Evolutionary conservation across 2,797 vertebrate species (phyloP).

Genomic region (Tympanoctomys barrerae): DNA sequence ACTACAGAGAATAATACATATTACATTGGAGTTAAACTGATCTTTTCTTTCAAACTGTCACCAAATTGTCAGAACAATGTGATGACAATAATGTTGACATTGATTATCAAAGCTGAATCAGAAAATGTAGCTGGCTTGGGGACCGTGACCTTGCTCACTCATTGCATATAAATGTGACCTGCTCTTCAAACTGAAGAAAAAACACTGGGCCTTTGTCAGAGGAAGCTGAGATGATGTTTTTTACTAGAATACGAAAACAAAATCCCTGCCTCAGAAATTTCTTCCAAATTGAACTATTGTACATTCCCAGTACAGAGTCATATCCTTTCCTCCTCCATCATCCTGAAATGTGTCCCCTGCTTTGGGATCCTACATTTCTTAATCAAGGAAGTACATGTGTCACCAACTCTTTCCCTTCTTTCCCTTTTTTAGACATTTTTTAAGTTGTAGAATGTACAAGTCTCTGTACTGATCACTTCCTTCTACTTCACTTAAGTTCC

Average conservation of each 20-base stretch:
- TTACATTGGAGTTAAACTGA: not conserved
- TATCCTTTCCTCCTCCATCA: not conserved
- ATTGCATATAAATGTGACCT: not conserved
- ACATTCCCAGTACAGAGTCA: not conserved
- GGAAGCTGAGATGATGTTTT: not conserved
- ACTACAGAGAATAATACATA: not conserved
- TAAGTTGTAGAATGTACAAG: not conserved
- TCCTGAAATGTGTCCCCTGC: not conserved
- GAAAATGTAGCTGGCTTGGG: not conserved
- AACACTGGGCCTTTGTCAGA: not conserved
- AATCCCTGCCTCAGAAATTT: not conserved
- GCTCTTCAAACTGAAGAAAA: not conserved
- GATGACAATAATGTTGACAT: not conserved
- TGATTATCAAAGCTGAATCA: not conserved
- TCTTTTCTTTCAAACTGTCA: not conserved
- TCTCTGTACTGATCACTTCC: not conserved
- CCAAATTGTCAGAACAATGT: not conserved
- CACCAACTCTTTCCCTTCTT: not conserved
- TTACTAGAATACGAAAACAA: not conserved
- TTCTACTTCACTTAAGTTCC: not conserved
- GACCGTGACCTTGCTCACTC: not conserved
- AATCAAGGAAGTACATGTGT: not conserved
- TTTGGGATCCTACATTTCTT: not conserved
- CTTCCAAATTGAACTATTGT: not conserved
- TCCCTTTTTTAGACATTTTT: not conserved